These are phyloP conservation scores for Conus ventricosus DNA, from an alignment of 1,140 invertebrate genomes.

Conservation along the genomic window DNA sequence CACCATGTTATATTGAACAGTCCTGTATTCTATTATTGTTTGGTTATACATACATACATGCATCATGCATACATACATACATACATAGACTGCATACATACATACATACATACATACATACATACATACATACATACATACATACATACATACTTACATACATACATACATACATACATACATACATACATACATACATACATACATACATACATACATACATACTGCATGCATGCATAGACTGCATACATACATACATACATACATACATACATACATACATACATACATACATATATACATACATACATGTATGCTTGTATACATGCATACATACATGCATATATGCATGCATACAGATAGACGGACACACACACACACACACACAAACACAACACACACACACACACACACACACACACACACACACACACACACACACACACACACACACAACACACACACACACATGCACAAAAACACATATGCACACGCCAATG, in stretches of 20 bases:
- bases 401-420: too few species aligned
- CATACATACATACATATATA: conserved; percentile 29
- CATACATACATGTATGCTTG: conserved; percentile 10
- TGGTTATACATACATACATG: background rate
- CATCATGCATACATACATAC: conserved; percentile 22
- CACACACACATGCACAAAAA: background rate
- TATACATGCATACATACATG: too few species aligned
- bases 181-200: background rate
- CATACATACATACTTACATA: background rate
- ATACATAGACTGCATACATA: conserved; percentile 25
- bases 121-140: conserved; percentile 27
- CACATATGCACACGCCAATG: background rate
- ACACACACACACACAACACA: too few species aligned
- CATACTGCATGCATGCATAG: too few species aligned
- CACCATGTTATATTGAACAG: too few species aligned
- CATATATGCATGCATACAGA: background rate
- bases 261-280: conserved; percentile 18
- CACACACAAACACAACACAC: too few species aligned
- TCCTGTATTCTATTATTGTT: too few species aligned
- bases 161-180: background rate
- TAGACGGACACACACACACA: too few species aligned
- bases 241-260: background rate
- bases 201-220: background rate
- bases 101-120: conserved; percentile 1
- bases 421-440: too few species aligned